Evolutionary conservation across 2,113 vertebrate genomes (phyloP), one percentile per base, ranked within the genome.

Genomic region (Charina bottae): DNA sequence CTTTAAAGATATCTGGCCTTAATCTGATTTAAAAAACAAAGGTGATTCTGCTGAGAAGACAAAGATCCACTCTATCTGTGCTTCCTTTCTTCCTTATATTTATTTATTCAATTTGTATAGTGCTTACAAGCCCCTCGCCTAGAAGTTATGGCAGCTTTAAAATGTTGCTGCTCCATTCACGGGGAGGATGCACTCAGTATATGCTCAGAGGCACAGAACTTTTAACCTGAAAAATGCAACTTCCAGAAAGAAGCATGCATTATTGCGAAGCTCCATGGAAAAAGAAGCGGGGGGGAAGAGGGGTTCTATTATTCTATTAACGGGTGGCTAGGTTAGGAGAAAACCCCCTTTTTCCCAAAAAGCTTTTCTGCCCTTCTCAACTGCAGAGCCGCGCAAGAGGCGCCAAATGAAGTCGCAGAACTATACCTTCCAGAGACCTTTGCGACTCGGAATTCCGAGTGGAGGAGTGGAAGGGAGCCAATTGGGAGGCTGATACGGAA

Each of bases 401-500:
- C 42, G 55, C 9, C 9, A 8, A 4, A 6, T 0, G 21, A 0
- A 54, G 4, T 0, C 0, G 6, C 10, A 26, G 37, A 28, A 91
- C 89, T 88, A 87, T 33, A 85, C 0, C 15, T 37, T 89, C 92
- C 89, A 83, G n/a, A 3, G 0, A 1, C n/a, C 54, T 85, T 89
- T 85, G 87, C 46, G 49, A 6, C 24, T n/a, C 1, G 85, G 46
- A 17, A 2, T 68, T 23, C 60, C 5, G 64, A 37, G 55, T 33
- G 28, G 55, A 21, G 42, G 55, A 8, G 68, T 12, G 28, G 42
- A 13, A 17, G 58, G 6, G 46, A 54, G 88, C 46, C 8, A 24
- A 83, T 2, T n/a, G 49, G 64, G 60, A 46, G 33, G 33, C 53
- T 21, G 10, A 15, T 19, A 33, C 24, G 90, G 85, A 72, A 78